Conservation (phyloP, 2,888 invertebrate species). For the Nebria salina region DNA sequence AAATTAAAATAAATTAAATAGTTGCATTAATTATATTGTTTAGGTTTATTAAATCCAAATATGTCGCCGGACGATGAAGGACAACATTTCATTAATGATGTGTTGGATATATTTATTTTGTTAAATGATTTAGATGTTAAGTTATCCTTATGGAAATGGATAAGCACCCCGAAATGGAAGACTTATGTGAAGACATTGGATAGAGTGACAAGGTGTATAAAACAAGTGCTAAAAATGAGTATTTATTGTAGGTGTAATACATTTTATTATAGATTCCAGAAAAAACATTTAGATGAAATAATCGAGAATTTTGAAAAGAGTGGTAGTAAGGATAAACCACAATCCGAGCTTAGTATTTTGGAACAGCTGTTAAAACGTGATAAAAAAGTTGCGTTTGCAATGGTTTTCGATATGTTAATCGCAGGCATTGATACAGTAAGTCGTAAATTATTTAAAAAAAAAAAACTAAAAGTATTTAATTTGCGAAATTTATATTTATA, state of each 20-base stretch:
- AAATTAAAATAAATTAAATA: constrained; percentile 4
- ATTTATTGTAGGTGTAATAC: neutral
- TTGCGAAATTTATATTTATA: too few species aligned
- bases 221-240: neutral
- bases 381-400: constrained; percentile 70
- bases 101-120: constrained; percentile 53
- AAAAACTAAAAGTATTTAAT: too few species aligned
- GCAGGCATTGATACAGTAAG: constrained; percentile 79
- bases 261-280: constrained; percentile 51
- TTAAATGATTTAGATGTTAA: constrained; percentile 57
- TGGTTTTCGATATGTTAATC: constrained; percentile 75
- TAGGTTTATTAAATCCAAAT: constrained; percentile 61
- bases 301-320: constrained; percentile 51
- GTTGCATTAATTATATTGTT: constrained; percentile 30
- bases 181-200: constrained; percentile 58
- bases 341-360: constrained; percentile 70
- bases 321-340: constrained; percentile 57
- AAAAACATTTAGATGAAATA: constrained; percentile 55
- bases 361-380: constrained; percentile 72
- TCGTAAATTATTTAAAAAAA: constrained; percentile 39
- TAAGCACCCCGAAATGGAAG: constrained; percentile 56
- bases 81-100: constrained; percentile 60
- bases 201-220: constrained; percentile 59
- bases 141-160: constrained; percentile 57
- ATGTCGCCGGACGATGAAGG: constrained; percentile 57